Evolutionary conservation across 2,113 vertebrate genomes (phyloP).

Genomic region (Phylloscopus trochiloides): DNA sequence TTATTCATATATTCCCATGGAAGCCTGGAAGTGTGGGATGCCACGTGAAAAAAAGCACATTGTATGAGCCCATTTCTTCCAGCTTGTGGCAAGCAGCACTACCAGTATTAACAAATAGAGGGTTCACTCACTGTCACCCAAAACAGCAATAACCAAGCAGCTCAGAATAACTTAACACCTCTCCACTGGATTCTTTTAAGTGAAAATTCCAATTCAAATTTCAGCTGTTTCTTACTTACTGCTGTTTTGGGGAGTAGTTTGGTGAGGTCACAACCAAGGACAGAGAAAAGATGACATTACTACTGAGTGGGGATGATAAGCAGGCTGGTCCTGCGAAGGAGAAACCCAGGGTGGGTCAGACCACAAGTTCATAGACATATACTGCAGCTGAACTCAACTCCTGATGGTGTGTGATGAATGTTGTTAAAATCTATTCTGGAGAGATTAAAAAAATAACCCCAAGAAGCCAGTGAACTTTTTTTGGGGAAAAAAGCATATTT

Average conservation of each 20-base stretch:
- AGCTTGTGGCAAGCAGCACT: not conserved
- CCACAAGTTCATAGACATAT: not conserved
- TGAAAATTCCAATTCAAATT: not conserved
- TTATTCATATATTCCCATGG: conserved; percentile 3
- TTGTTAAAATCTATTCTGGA: not conserved
- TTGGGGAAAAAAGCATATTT: not conserved
- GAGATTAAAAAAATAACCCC: not conserved
- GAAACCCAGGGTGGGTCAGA: not conserved
- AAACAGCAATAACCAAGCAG: not conserved
- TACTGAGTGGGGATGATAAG: not conserved
- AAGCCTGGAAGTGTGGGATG: not conserved
- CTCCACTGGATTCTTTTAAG: not conserved
- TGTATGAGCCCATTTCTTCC: not conserved
- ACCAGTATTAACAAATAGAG: not conserved
- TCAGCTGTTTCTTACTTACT: not conserved
- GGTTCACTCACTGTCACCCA: not conserved
- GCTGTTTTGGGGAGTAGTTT: not conserved
- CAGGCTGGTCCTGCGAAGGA: not conserved
- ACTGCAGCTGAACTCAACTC: not conserved
- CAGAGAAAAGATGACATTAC: not conserved
- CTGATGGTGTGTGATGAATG: not conserved
- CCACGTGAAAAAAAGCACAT: not conserved
- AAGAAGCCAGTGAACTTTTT: not conserved
- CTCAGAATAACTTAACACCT: not conserved
- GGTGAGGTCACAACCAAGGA: not conserved